Conservation (phyloP, 2,113 vertebrate genomes). For the Galemys pyrenaicus region DNA sequence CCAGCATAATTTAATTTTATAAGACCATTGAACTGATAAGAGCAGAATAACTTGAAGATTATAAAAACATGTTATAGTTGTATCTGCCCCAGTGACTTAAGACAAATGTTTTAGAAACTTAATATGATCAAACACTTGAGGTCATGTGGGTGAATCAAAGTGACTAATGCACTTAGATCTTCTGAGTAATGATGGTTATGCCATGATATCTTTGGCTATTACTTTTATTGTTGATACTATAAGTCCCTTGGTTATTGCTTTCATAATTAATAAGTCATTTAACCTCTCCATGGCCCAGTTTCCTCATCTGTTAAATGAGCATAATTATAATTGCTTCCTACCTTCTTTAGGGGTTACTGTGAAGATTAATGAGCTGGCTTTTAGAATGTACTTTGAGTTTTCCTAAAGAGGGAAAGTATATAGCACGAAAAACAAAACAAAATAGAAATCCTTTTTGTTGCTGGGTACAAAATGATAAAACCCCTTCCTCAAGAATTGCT, state of each 20-base stretch:
- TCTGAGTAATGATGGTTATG: slow-evolving; percentile 25
- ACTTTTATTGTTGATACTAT: background rate
- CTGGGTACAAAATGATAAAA: background rate
- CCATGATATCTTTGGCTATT: background rate
- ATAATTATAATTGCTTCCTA: slow-evolving; percentile 57
- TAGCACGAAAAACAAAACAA: background rate
- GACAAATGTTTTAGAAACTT: slow-evolving; percentile 55
- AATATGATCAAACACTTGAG: slow-evolving; percentile 61
- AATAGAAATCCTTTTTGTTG: background rate
- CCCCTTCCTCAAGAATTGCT: background rate
- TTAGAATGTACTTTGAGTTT: slow-evolving; percentile 29
- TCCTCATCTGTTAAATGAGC: slow-evolving; percentile 45
- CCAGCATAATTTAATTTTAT: slow-evolving; percentile 64
- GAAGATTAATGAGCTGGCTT: slow-evolving; percentile 41
- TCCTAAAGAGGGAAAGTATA: background rate
- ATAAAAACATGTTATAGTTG: slow-evolving; percentile 31
- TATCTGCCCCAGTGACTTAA: slow-evolving; percentile 39
- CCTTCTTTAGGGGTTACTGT: slow-evolving; percentile 20
- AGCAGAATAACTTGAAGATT: slow-evolving; percentile 33
- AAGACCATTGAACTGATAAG: slow-evolving; percentile 31
- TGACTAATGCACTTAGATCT: background rate
- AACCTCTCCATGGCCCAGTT: slow-evolving; percentile 56
- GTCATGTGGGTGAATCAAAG: slow-evolving; percentile 45
- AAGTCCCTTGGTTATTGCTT: slow-evolving; percentile 11
- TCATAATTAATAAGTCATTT: slow-evolving; percentile 62